Percentiles rank a stretch among this genome's conserved stretches.
These are phyloP conservation scores for Melanotaenia nigrans DNA, from an alignment of 2,797 vertebrate species.

Conservation along the genomic window DNA sequence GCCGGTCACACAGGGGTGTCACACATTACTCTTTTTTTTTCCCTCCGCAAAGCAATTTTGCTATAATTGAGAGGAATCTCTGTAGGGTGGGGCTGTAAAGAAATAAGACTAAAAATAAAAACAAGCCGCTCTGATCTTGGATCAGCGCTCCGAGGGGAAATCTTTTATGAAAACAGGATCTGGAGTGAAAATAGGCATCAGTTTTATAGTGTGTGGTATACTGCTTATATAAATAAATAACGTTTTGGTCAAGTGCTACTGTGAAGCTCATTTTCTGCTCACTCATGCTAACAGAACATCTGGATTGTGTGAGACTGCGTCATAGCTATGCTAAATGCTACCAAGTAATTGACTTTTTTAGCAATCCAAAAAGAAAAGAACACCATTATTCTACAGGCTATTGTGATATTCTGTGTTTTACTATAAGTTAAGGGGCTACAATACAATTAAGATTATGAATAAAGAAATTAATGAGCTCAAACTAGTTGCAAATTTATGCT, in stretches of 20 bases:
- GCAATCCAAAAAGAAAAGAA: not conserved
- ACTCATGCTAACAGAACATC: not conserved
- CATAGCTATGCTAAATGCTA: not conserved
- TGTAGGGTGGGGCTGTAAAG: not conserved
- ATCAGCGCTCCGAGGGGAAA: conserved; percentile 50
- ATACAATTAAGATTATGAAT: not conserved
- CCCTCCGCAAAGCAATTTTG: conserved; percentile 17
- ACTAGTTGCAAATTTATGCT: conserved; percentile 2
- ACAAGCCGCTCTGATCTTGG: conserved; percentile 55
- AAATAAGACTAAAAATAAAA: not conserved
- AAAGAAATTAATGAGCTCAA: not conserved
- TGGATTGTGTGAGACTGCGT: not conserved
- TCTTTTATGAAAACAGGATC: conserved; percentile 64
- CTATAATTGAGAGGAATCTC: conserved; percentile 30
- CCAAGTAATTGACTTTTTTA: not conserved
- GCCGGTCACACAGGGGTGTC: not conserved
- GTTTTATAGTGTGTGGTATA: conserved; percentile 77
- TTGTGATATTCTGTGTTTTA: not conserved
- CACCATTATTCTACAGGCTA: not conserved
- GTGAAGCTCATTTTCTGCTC: conserved; percentile 19
- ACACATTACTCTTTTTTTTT: not conserved
- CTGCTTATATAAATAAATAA: conserved; percentile 79
- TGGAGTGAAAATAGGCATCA: conserved; percentile 67
- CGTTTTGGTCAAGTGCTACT: conserved; percentile 72
- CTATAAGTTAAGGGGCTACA: not conserved